These are phyloP conservation scores for Andrena minutula DNA, from an alignment of 2,888 invertebrate genomes.

Conservation along the genomic window DNA sequence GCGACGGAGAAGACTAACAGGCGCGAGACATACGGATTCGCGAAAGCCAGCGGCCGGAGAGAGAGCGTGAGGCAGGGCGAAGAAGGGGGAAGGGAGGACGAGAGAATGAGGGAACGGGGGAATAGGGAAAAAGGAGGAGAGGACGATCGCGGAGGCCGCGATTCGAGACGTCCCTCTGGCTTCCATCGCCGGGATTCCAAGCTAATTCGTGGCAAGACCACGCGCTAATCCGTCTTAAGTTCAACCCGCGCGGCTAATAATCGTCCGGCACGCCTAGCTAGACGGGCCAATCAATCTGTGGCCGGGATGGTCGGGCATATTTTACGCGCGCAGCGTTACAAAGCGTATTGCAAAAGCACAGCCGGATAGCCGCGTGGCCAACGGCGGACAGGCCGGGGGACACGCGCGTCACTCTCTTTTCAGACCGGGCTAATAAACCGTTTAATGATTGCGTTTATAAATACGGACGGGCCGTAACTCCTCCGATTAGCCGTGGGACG, in stretches of 20 bases:
- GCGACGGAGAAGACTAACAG: constrained; percentile 35
- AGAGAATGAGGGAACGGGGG: too few relatives aligned
- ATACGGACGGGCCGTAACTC: constrained; percentile 45
- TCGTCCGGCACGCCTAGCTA: constrained; percentile 73
- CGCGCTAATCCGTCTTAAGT: constrained; percentile 73
- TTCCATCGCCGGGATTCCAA: constrained; percentile 72
- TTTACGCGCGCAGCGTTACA: constrained; percentile 46
- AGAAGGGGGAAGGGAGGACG: too few relatives aligned
- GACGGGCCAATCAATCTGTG: constrained; percentile 77
- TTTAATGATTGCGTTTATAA: constrained; percentile 48
- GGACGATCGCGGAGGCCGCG: constrained; percentile 40
- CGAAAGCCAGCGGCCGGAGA: constrained; percentile 24
- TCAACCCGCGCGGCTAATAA: constrained; percentile 72
- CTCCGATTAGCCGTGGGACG: constrained; percentile 38
- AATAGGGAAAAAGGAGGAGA: background rate
- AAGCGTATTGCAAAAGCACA: constrained; percentile 21
- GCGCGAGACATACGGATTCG: constrained; percentile 57
- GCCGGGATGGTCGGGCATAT: constrained; percentile 34
- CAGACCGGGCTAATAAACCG: constrained; percentile 42
- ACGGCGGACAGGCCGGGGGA: background rate
- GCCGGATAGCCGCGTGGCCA: constrained; percentile 1
- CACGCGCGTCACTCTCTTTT: background rate
- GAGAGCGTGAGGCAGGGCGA: constrained; percentile 6
- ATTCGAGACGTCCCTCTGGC: constrained; percentile 58
- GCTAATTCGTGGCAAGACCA: constrained; percentile 76